Percentiles rank a stretch among this genome's conserved stretches.
Conservation (phyloP, 2,888 invertebrate genomes). For the Glyphotaelius pellucidus region DNA sequence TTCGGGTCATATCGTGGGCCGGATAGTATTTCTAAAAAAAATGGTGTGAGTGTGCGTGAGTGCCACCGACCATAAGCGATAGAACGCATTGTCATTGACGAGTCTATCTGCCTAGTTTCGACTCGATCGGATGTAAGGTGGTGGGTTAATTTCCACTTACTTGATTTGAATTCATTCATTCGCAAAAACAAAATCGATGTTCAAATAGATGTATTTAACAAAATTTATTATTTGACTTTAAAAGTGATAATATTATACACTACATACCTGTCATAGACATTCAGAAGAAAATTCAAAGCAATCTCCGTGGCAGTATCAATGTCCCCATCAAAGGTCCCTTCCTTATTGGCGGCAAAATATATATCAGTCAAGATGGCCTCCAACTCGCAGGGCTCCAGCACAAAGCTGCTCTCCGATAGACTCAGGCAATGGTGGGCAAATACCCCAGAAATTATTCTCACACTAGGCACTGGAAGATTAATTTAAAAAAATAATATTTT, state of each 20-base stretch:
- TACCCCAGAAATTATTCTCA: slow-evolving; percentile 81
- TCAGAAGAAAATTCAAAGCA: slow-evolving; percentile 81
- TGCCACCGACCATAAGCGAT: too few relatives aligned
- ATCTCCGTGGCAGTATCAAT: slow-evolving; percentile 81
- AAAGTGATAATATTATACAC: not conserved
- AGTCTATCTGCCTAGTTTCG: too few relatives aligned
- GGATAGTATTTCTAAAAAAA: too few relatives aligned
- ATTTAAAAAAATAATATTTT: not conserved
- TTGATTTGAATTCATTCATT: too few relatives aligned
- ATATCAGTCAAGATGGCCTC: slow-evolving; percentile 86
- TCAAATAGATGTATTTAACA: too few relatives aligned
- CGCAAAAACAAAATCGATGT: too few relatives aligned
- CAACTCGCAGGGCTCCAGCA: slow-evolving; percentile 82
- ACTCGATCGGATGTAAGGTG: too few relatives aligned
- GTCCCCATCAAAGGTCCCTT: slow-evolving; percentile 79
- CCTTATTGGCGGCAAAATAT: slow-evolving; percentile 84
- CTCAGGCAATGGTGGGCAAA: slow-evolving; percentile 85
- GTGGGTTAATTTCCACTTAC: too few relatives aligned
- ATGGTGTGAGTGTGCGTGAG: too few relatives aligned
- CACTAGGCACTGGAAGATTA: slow-evolving; percentile 72
- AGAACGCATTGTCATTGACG: too few relatives aligned
- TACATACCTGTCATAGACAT: slow-evolving; percentile 82
- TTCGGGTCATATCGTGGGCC: too few relatives aligned
- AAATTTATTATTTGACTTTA: too few relatives aligned
- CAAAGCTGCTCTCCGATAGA: slow-evolving; percentile 82